A percentile compares a stretch with the other conserved stretches of the same genome.
Evolutionary conservation across 2,113 vertebrate species (phyloP).

Genomic region (Microtus pennsylvanicus): DNA sequence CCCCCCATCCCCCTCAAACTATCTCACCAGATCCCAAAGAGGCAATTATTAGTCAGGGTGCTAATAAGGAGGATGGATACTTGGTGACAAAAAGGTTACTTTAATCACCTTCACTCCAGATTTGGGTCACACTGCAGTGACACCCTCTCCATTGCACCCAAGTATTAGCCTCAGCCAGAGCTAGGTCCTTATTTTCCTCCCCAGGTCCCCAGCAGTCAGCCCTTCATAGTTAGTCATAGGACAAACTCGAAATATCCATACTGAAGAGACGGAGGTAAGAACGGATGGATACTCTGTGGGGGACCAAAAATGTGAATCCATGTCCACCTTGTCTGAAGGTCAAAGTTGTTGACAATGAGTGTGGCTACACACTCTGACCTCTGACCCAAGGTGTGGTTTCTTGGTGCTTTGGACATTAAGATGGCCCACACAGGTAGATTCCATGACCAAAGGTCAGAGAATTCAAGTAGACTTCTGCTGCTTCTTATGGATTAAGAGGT

Average conservation of each 20-base stretch:
- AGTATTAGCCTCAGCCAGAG: background rate
- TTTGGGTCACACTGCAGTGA: background rate
- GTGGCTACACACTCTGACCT: too few relatives aligned
- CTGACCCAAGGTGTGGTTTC: too few relatives aligned
- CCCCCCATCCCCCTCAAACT: background rate
- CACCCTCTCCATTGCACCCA: background rate
- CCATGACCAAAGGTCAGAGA: too few relatives aligned
- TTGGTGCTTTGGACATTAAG: too few relatives aligned
- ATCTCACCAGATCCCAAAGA: background rate
- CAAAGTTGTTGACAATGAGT: too few relatives aligned
- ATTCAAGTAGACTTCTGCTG: too few relatives aligned
- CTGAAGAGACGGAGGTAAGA: background rate
- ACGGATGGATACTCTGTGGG: background rate
- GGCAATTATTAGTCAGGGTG: background rate
- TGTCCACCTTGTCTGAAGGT: too few relatives aligned
- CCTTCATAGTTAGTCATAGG: background rate
- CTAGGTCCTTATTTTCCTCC: background rate
- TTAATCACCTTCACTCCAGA: background rate
- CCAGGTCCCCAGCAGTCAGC: background rate
- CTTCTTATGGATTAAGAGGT: too few relatives aligned
- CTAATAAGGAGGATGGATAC: background rate
- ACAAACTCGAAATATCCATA: background rate
- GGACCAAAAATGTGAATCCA: too few relatives aligned
- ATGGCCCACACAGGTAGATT: too few relatives aligned
- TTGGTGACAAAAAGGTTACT: background rate